These are phyloP conservation scores for Hanleya hanleyi DNA, from an alignment of 2,888 invertebrate species.

Conservation along the genomic window DNA sequence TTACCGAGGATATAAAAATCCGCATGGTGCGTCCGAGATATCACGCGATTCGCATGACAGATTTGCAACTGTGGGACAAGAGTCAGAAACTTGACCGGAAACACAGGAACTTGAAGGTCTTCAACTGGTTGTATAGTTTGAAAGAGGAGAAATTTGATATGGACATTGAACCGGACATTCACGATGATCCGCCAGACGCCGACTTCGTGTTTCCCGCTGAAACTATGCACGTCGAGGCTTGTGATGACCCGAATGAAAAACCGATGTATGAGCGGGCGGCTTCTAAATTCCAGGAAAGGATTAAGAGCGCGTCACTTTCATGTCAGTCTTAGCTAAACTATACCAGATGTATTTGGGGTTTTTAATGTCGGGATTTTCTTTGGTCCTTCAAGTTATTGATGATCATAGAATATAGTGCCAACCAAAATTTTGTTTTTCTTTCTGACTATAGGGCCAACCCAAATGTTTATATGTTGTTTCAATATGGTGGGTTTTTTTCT, in stretches of 20 bases:
- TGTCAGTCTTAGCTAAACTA: too few relatives aligned
- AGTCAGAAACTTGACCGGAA: slow-evolving; percentile 52
- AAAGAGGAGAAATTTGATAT: slow-evolving; percentile 78
- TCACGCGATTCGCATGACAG: slow-evolving; percentile 54
- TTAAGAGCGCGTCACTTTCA: too few relatives aligned
- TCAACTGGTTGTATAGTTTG: slow-evolving; percentile 93
- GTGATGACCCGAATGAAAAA: slow-evolving; percentile 59
- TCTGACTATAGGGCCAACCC: too few relatives aligned
- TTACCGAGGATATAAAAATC: slow-evolving; percentile 58
- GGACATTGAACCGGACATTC: slow-evolving; percentile 38
- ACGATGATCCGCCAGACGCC: slow-evolving; percentile 36
- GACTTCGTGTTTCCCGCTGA: slow-evolving; percentile 33
- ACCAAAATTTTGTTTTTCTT: too few relatives aligned
- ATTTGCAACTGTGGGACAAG: slow-evolving; percentile 55
- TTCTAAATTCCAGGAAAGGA: not conserved
- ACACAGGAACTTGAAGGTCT: slow-evolving; percentile 92
- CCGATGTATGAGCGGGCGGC: slow-evolving; percentile 24
- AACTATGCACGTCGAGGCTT: slow-evolving; percentile 51
- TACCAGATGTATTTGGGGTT: too few relatives aligned
- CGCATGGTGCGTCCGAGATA: slow-evolving; percentile 65
- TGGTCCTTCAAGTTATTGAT: too few relatives aligned
- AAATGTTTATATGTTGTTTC: too few relatives aligned
- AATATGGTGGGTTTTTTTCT: too few relatives aligned
- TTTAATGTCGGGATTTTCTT: too few relatives aligned
- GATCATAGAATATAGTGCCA: too few relatives aligned